Base-by-base conservation (phyloP, 2,888 invertebrate genomes). In the Polymixis lichenea region DNA sequence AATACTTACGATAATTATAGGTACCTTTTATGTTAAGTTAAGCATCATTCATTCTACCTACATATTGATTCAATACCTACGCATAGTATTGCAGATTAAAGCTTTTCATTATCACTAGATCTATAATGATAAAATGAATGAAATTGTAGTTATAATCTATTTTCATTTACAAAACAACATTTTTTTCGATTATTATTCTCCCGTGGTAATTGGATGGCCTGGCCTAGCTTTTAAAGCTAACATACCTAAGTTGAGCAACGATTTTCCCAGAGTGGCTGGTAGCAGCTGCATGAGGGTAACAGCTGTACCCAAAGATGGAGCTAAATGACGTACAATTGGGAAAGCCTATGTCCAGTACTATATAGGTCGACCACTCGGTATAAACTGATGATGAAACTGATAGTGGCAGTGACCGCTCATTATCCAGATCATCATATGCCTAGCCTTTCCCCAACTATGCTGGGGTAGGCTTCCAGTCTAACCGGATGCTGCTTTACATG, bases 131-230 rank as follows among this genome's bases (percentile, higher is more conserved):
- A 38, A 38, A 38, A 4, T 19, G 46, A 58, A 51, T 51, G 19
- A 22, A 65, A 28, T 65, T 76, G 22, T 77, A 38, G 2, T 49
- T 76, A 38, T 77, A 56, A 51, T 22, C 43, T 51, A 19, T 75
- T 53, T 32, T 53, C 17, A 46, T 55, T 32, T 11, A 46, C 4
- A 11, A n/a, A 46, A 22, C 0, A 1, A 5, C 2, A 17, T 25
- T 58, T 38, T 58, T 38, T 49, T 72, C 6, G 5, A 19, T 25
- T 72, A 3, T 15, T 71, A 4, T 15, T 72, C 11, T 38, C 1
- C 28, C 17, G 19, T 38, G 15, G 3, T 13, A 19, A 25, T 7
- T 28, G 13, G 0, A 25, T 43, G 11, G 17, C 17, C 7, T 62
- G 17, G 4, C 6, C 17, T 15, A 22, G 5, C 17, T 49, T 64